Evolutionary conservation across 2,113 vertebrate species (phyloP).

Genomic region (Gavialis gangeticus): DNA sequence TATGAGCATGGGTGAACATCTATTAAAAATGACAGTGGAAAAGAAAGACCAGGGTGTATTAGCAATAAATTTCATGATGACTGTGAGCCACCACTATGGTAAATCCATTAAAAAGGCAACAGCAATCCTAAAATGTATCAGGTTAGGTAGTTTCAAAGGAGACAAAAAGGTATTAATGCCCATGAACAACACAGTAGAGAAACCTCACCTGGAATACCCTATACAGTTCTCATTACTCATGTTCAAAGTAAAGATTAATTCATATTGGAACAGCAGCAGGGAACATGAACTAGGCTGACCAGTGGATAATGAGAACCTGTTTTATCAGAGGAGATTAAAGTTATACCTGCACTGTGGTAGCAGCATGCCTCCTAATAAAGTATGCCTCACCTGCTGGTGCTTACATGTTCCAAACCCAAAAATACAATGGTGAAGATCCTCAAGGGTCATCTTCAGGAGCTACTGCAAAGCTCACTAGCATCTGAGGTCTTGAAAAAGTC

Average conservation of each 20-base stretch:
- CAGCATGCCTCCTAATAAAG: no score
- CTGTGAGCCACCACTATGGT: not conserved
- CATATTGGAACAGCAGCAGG: accelerated
- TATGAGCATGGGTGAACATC: no score
- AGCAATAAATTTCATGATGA: not conserved
- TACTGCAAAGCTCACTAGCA: no score
- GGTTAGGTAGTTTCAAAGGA: not conserved
- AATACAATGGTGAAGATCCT: not conserved
- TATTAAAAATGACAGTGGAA: no score
- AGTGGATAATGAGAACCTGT: not conserved
- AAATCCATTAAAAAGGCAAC: not conserved
- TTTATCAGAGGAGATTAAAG: not conserved
- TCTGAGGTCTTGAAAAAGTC: no score
- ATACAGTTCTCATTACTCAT: not conserved
- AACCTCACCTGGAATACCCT: not conserved
- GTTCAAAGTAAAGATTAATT: not conserved
- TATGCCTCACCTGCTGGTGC: not conserved
- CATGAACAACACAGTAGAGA: not conserved
- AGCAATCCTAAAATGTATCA: not conserved
- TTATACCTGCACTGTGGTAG: no score
- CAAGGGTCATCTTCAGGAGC: no score
- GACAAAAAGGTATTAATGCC: not conserved
- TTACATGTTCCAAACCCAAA: not conserved
- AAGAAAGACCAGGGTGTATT: no score
- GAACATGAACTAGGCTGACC: not conserved